Percentiles rank a stretch among this genome's conserved stretches.
Conservation (phyloP, 2,888 invertebrate species). For the Prostheceraeus crozeri region DNA sequence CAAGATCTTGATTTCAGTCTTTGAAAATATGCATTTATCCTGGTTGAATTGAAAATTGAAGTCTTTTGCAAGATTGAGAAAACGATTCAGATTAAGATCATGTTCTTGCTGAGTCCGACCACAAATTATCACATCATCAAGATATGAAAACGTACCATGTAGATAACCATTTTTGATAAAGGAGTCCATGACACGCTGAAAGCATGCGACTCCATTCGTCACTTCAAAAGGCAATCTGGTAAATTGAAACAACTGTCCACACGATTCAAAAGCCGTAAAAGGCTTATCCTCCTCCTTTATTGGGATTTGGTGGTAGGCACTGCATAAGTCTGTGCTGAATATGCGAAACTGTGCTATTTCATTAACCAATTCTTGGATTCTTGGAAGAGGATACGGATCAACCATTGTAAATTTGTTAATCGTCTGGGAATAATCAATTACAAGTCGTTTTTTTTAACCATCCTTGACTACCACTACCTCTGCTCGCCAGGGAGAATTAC, state of each 20-base stretch:
- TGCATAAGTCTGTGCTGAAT: slow-evolving; percentile 23
- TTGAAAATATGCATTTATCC: neutral
- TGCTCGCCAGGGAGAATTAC: slow-evolving; percentile 40
- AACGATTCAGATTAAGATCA: slow-evolving; percentile 21
- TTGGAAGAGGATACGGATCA: slow-evolving; percentile 41
- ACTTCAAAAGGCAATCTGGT: slow-evolving; percentile 10
- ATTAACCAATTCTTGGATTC: slow-evolving; percentile 11
- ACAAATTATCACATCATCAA: slow-evolving; percentile 12
- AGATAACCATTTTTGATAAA: slow-evolving; percentile 19
- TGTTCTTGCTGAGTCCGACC: slow-evolving; percentile 2
- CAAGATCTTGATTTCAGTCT: neutral
- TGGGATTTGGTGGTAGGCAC: slow-evolving; percentile 28
- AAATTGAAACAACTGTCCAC: slow-evolving; percentile 29
- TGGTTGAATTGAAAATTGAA: slow-evolving; percentile 24
- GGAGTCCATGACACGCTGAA: slow-evolving; percentile 16
- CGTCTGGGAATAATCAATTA: slow-evolving; percentile 41
- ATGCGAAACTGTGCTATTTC: neutral
- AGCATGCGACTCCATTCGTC: slow-evolving; percentile 9
- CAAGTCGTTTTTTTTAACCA: slow-evolving; percentile 38
- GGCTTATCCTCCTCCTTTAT: neutral
- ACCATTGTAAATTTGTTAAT: slow-evolving; percentile 42
- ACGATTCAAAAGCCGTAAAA: slow-evolving; percentile 25
- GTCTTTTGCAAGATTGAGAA: neutral
- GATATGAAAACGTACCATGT: slow-evolving; percentile 26
- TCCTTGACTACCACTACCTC: slow-evolving; percentile 39